phyloP scores from a whole-genome alignment of 2,797 vertebrate species.

The Lutjanus campechanus region DNA sequence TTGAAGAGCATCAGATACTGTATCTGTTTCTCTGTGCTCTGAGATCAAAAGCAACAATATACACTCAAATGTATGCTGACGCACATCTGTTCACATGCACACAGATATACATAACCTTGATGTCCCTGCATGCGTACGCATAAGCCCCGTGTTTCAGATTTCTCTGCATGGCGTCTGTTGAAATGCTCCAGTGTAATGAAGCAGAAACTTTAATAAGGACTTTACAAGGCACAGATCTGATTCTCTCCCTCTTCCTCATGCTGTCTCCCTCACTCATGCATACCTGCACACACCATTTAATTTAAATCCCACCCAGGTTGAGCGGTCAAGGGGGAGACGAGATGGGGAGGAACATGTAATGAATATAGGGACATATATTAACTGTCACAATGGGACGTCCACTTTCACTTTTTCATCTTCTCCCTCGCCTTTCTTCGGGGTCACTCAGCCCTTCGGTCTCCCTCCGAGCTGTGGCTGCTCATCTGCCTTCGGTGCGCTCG shows the following conservation, averaged over 20 bases:
- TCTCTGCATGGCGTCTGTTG: conserved; percentile 24
- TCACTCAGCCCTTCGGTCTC: conserved; percentile 46
- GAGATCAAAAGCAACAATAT: conserved; percentile 21
- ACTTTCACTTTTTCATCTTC: conserved; percentile 59
- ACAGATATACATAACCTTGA: background rate
- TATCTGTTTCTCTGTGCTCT: conserved; percentile 7
- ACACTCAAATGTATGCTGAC: background rate
- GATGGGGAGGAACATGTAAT: conserved; percentile 60
- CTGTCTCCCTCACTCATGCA: conserved; percentile 51
- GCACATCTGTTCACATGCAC: conserved; percentile 7
- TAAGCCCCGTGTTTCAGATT: conserved; percentile 6
- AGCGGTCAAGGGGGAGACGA: conserved; percentile 48
- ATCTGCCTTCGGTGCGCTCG: conserved; percentile 27
- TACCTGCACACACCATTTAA: conserved; percentile 69
- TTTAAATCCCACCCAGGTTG: conserved; percentile 69
- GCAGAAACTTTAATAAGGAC: conserved; percentile 73
- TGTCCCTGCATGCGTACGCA: background rate
- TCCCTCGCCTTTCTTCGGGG: conserved; percentile 43
- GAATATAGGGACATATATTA: conserved; percentile 72
- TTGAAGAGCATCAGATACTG: conserved; percentile 7
- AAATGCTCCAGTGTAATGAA: conserved; percentile 65
- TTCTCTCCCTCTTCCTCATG: conserved; percentile 38
- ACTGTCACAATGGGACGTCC: conserved; percentile 69
- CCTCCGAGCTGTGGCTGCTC: conserved; percentile 40
- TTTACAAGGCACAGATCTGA: conserved; percentile 64